These are phyloP conservation scores for Dicrurus megarhynchus DNA, from an alignment of 2,113 vertebrate genomes.

Conservation along the genomic window DNA sequence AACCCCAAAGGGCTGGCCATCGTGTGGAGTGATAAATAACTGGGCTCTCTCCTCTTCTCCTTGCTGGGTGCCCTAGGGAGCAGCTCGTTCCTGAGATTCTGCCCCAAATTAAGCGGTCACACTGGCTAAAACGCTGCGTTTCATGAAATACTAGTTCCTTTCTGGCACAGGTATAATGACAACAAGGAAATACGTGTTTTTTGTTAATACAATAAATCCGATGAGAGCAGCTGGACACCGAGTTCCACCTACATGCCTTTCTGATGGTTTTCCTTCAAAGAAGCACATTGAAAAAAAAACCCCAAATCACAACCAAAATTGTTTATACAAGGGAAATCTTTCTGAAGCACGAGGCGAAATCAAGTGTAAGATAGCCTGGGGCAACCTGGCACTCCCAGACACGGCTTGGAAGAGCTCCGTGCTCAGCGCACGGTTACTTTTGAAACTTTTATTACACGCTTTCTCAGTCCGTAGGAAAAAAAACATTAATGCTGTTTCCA, in stretches of 20 bases:
- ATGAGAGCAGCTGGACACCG: not conserved
- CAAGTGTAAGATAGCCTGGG: constrained; percentile 18
- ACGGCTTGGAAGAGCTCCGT: not conserved
- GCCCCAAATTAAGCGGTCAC: not conserved
- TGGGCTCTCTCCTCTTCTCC: not conserved
- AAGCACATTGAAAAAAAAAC: not conserved
- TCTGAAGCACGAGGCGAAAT: constrained; percentile 19
- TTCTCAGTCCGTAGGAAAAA: not conserved
- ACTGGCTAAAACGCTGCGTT: not conserved
- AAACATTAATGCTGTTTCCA: not conserved
- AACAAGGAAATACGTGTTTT: not conserved
- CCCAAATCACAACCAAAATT: not conserved
- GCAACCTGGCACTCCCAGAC: constrained; percentile 30
- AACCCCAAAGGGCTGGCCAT: not conserved
- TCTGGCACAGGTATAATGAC: not conserved
- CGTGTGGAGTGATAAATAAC: not conserved
- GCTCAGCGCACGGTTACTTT: not conserved
- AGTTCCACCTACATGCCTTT: not conserved
- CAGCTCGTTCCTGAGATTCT: not conserved
- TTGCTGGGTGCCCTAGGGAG: not conserved
- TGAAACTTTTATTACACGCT: constrained; percentile 6
- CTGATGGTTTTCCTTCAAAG: not conserved
- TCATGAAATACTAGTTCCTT: not conserved
- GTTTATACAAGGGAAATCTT: constrained; percentile 23
- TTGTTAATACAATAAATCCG: not conserved